phyloP scores from a whole-genome alignment of 2,113 vertebrate genomes.

The Chinchilla lanigera region DNA sequence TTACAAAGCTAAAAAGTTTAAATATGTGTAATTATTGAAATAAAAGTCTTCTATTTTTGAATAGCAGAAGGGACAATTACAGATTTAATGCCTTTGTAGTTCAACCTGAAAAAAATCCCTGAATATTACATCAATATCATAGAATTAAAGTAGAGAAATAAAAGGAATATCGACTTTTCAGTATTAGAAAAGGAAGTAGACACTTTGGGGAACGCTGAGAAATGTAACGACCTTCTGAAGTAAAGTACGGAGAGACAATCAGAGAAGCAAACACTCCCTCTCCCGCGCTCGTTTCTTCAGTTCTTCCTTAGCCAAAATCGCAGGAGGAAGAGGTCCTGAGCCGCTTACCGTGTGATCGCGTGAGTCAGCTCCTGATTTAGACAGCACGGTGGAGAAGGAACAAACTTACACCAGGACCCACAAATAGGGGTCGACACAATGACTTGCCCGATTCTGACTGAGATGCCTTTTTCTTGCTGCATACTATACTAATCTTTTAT shows the following conservation, averaged over 20 bases:
- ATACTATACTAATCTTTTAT: not conserved
- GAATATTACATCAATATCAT: not conserved
- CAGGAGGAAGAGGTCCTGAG: not conserved
- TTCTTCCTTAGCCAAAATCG: not conserved
- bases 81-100: not conserved
- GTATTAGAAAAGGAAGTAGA: not conserved
- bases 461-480: not conserved
- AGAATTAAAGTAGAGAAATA: conserved; percentile 16
- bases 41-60: not conserved
- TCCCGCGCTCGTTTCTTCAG: not conserved
- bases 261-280: not conserved
- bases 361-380: not conserved
- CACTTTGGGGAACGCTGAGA: not conserved
- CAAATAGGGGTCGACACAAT: not conserved
- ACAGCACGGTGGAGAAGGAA: not conserved
- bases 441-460: not conserved
- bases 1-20: not conserved
- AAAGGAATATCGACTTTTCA: conserved; percentile 33
- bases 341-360: not conserved
- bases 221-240: not conserved
- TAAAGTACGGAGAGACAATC: not conserved
- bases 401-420: not conserved
- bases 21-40: not conserved
- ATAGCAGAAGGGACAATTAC: conserved; percentile 1
- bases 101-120: not conserved